These are phyloP conservation scores for Cataglyphis altisquamis DNA, from an alignment of 2,888 invertebrate species.

Conservation along the genomic window DNA sequence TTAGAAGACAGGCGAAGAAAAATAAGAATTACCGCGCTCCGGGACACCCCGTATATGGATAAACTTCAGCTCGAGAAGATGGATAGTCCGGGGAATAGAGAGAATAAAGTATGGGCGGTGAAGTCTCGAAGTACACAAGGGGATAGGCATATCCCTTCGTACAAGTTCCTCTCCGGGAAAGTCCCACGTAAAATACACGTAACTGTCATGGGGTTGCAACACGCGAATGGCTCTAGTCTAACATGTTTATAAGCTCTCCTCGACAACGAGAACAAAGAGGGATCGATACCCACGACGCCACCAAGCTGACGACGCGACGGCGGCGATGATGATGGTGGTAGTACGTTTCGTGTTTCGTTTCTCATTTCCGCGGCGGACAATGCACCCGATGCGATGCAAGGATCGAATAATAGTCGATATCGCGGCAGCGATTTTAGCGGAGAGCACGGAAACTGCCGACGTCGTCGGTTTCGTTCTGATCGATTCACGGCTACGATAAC, in stretches of 20 bases:
- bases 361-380: slow-evolving; percentile 72
- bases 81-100: background rate
- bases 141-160: background rate
- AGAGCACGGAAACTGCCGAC: slow-evolving; percentile 40
- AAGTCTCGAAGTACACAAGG: background rate
- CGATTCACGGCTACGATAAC: slow-evolving; percentile 54
- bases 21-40: background rate
- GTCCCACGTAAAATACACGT: background rate
- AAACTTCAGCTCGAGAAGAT: slow-evolving; percentile 30
- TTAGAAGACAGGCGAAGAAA: background rate
- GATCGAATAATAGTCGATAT: slow-evolving; percentile 67
- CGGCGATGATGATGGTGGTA: slow-evolving; percentile 12
- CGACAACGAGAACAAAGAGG: slow-evolving; percentile 59
- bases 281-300: slow-evolving; percentile 63
- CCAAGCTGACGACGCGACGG: slow-evolving; percentile 33
- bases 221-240: slow-evolving; percentile 43
- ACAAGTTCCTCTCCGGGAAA: slow-evolving; percentile 16
- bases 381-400: slow-evolving; percentile 66
- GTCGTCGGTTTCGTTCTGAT: slow-evolving; percentile 51
- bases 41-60: background rate
- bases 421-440: slow-evolving; percentile 60
- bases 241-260: slow-evolving; percentile 58
- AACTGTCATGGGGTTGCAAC: slow-evolving; percentile 24
- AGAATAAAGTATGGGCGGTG: background rate
- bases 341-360: slow-evolving; percentile 72